Evolutionary conservation across 2,797 vertebrate genomes (phyloP).

Genomic region (Phoxinus dragarum): DNA sequence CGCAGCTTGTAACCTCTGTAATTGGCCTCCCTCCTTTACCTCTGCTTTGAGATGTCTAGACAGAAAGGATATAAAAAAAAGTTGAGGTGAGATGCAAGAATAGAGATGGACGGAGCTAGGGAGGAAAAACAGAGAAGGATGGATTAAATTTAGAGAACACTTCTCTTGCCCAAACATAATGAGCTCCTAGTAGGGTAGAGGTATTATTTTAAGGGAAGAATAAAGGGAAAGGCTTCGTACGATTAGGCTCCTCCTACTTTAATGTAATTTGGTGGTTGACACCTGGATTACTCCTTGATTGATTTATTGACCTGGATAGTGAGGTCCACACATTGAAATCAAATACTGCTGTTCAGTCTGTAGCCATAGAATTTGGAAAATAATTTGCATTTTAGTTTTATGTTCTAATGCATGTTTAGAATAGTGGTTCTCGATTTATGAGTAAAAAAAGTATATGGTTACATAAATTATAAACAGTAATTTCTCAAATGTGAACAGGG

Average conservation of each 20-base stretch:
- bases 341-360: neutral
- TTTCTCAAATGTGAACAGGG: neutral
- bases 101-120: slow-evolving; percentile 35
- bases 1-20: slow-evolving; percentile 71
- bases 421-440: neutral
- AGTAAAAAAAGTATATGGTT: neutral
- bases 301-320: slow-evolving; percentile 22
- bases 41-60: slow-evolving; percentile 60
- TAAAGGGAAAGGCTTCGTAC: neutral
- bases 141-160: slow-evolving; percentile 16
- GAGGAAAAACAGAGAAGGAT: slow-evolving; percentile 19
- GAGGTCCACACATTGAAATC: neutral
- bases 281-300: slow-evolving; percentile 37
- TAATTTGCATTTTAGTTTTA: neutral
- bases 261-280: slow-evolving; percentile 44
- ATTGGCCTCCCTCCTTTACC: slow-evolving; percentile 65
- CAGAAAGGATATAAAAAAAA: slow-evolving; percentile 48
- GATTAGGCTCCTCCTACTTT: slow-evolving; percentile 41
- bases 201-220: slow-evolving; percentile 22
- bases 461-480: neutral
- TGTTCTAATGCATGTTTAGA: neutral
- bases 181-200: neutral
- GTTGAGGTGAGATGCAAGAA: slow-evolving; percentile 37
- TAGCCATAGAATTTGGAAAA: neutral
- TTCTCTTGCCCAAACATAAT: slow-evolving; percentile 18